phyloP scores from a whole-genome alignment of 2,113 vertebrate species.

The Corynorhinus townsendii region DNA sequence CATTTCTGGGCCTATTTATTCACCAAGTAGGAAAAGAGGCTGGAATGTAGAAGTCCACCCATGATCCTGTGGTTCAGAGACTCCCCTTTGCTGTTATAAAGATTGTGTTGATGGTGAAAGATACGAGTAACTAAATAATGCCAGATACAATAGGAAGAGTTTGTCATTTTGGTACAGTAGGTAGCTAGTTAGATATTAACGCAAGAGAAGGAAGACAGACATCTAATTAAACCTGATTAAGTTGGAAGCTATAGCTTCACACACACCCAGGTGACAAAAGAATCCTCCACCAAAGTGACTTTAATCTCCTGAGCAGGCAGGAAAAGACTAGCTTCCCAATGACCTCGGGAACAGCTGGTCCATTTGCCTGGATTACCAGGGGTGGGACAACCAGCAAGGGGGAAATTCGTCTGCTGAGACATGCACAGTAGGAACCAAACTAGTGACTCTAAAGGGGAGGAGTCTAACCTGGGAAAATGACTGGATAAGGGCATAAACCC shows the following conservation, averaged over 20 bases:
- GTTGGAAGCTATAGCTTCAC: not conserved
- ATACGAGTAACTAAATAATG: not conserved
- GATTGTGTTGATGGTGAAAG: not conserved
- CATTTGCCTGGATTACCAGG: not conserved
- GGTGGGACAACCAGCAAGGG: not conserved
- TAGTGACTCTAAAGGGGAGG: not conserved
- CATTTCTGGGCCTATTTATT: too few species aligned
- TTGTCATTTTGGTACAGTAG: not conserved
- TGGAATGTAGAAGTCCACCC: not conserved
- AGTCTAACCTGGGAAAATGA: not conserved
- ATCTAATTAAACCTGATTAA: not conserved
- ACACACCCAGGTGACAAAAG: not conserved
- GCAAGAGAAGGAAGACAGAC: not conserved
- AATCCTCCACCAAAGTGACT: not conserved
- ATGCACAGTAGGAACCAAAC: not conserved
- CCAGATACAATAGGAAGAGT: conserved; percentile 4
- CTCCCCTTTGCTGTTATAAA: not conserved
- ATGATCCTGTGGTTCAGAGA: not conserved
- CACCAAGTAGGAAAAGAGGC: not conserved
- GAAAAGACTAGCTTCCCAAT: not conserved
- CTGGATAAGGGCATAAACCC: not conserved
- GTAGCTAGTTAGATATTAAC: too few species aligned
- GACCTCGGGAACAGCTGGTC: not conserved
- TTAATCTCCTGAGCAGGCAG: not conserved
- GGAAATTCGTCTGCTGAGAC: not conserved